Conservation (phyloP, 2,113 vertebrate genomes). For the Cephalopholis sonnerati region DNA sequence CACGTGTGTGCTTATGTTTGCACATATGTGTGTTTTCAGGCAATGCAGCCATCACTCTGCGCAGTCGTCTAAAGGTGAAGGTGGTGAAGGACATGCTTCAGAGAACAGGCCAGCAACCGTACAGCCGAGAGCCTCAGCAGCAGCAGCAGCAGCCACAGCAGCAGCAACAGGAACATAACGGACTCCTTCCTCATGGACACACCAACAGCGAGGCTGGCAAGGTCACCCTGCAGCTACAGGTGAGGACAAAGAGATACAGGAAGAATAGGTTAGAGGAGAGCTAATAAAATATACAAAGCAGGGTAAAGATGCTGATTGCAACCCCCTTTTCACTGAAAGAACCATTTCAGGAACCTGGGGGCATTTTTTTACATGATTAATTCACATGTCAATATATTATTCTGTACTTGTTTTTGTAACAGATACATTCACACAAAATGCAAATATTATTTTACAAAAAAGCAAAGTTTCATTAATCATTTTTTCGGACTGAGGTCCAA, state of each 20-base stretch:
- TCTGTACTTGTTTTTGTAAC: too few species aligned
- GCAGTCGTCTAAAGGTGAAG: conserved; percentile 88
- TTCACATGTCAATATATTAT: too few species aligned
- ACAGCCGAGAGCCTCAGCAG: conserved; percentile 36
- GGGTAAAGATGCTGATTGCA: not conserved
- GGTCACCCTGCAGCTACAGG: conserved; percentile 87
- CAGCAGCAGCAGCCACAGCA: conserved; percentile 42
- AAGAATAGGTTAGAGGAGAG: not conserved
- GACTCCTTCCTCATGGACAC: conserved; percentile 77
- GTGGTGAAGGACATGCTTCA: conserved; percentile 86
- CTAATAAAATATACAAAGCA: not conserved
- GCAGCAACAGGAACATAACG: conserved; percentile 74
- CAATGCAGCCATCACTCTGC: conserved; percentile 87
- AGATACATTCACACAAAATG: too few species aligned
- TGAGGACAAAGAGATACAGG: conserved; percentile 36
- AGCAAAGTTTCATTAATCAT: too few species aligned
- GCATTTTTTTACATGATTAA: too few species aligned
- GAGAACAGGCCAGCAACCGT: conserved; percentile 54
- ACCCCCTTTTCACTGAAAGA: not conserved
- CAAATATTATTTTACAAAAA: too few species aligned
- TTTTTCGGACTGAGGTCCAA: too few species aligned
- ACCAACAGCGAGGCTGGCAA: conserved; percentile 80
- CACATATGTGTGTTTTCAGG: conserved; percentile 64
- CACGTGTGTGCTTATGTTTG: not conserved
- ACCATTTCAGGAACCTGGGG: not conserved